Evolutionary conservation across 2,797 vertebrate species (phyloP).

Genomic region (Phoebastria nigripes): DNA sequence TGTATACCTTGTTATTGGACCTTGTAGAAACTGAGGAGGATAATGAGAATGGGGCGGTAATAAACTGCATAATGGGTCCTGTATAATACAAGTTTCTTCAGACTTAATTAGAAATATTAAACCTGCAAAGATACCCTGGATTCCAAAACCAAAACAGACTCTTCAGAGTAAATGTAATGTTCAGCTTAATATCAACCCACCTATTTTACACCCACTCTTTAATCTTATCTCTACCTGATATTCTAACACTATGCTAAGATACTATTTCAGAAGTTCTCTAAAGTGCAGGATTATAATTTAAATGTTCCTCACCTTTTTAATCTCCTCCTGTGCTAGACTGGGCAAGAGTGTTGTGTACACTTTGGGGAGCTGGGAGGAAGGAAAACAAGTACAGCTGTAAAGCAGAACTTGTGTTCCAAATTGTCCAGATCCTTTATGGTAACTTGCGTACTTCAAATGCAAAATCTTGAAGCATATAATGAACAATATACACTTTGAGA

Average conservation of each 20-base stretch:
- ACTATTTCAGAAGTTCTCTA: neutral
- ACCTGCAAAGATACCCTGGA: neutral
- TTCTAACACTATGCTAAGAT: neutral
- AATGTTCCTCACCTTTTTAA: conserved; percentile 10
- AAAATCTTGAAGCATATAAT: neutral
- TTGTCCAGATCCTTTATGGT: neutral
- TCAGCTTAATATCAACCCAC: neutral
- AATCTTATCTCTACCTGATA: neutral
- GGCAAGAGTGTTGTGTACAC: neutral
- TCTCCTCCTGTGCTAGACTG: neutral
- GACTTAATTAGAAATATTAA: conserved; percentile 29
- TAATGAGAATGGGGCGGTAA: conserved; percentile 18
- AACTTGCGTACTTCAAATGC: neutral
- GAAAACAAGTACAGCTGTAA: neutral
- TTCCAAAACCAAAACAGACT: neutral
- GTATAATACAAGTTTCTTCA: conserved; percentile 23
- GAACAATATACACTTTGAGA: neutral
- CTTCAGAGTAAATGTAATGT: neutral
- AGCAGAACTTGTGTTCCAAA: neutral
- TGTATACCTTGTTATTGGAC: conserved; percentile 39
- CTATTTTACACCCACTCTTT: conserved; percentile 8
- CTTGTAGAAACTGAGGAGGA: conserved; percentile 30
- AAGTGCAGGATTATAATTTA: neutral
- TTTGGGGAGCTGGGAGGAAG: neutral
- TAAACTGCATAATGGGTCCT: conserved; percentile 36